Percentiles rank a stretch among this genome's conserved stretches.
Conservation (phyloP, 2,888 invertebrate genomes). For the Drosophila subquinaria region DNA sequence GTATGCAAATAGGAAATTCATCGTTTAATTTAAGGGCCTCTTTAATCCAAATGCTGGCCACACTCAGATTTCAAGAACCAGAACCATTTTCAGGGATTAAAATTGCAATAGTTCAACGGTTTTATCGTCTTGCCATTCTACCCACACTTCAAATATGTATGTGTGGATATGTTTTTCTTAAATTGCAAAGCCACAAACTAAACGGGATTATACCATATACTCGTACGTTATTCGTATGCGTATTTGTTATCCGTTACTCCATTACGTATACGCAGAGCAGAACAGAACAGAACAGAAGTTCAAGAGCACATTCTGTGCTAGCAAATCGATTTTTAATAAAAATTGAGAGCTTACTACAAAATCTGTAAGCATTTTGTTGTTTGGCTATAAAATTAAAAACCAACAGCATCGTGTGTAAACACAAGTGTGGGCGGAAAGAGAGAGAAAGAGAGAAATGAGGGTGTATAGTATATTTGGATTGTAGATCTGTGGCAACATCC, state of each 20-base stretch:
- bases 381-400: constrained; percentile 78
- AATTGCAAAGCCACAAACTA: constrained; percentile 49
- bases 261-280: constrained; percentile 13
- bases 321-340: constrained; percentile 69
- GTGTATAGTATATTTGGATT: constrained; percentile 24
- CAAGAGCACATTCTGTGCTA: constrained; percentile 46
- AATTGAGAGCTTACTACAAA: constrained; percentile 56
- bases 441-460: background rate
- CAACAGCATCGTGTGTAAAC: constrained; percentile 54
- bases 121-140: constrained; percentile 38
- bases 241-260: background rate
- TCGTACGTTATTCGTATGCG: constrained; percentile 10
- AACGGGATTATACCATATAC: constrained; percentile 39
- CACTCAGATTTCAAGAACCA: constrained; percentile 19
- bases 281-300: constrained; percentile 41
- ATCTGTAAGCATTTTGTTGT: constrained; percentile 69
- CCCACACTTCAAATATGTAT: constrained; percentile 31
- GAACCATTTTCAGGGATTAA: constrained; percentile 32
- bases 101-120: constrained; percentile 50
- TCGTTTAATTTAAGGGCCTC: constrained; percentile 13
- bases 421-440: constrained; percentile 6
- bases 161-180: constrained; percentile 38
- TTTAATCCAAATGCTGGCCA: constrained; percentile 14
- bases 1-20: constrained; percentile 26
- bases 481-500: constrained; percentile 33